Evolutionary conservation across 2,113 vertebrate species (phyloP).

Genomic region (Cathartes aura): DNA sequence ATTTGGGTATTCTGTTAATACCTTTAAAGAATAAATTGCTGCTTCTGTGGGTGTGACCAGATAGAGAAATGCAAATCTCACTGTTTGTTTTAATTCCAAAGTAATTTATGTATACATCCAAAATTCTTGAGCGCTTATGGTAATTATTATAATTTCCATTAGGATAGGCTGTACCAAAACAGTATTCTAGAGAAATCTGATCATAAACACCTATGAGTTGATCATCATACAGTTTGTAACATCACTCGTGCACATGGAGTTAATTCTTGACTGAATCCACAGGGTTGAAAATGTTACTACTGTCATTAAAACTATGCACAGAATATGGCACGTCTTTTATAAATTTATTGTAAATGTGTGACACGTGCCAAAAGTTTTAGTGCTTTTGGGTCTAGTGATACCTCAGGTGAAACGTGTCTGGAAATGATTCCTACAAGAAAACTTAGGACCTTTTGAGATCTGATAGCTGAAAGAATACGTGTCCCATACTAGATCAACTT

Average conservation of each 20-base stretch:
- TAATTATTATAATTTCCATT: not conserved
- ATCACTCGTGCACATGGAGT: not conserved
- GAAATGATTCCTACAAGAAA: not conserved
- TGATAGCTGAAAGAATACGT: not conserved
- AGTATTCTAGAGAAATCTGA: not conserved
- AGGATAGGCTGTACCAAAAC: not conserved
- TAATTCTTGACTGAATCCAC: not conserved
- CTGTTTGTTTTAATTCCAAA: not conserved
- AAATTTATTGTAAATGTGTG: not conserved
- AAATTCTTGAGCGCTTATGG: not conserved
- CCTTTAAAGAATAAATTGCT: not conserved
- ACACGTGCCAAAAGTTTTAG: not conserved
- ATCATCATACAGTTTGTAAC: not conserved
- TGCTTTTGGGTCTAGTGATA: not conserved
- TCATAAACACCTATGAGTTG: not conserved
- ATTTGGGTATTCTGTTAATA: not conserved
- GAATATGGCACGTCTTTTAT: not conserved
- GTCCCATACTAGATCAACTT: not conserved
- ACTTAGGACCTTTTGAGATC: not conserved
- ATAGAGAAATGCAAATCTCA: not conserved
- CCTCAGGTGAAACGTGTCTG: not conserved
- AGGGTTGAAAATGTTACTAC: not conserved
- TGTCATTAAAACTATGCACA: not conserved
- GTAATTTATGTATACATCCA: not conserved
- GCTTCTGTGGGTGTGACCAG: not conserved